A percentile compares a stretch with the other conserved stretches of the same genome.
Conservation (phyloP, 2,797 vertebrate genomes). For the Pangasius macronema region DNA sequence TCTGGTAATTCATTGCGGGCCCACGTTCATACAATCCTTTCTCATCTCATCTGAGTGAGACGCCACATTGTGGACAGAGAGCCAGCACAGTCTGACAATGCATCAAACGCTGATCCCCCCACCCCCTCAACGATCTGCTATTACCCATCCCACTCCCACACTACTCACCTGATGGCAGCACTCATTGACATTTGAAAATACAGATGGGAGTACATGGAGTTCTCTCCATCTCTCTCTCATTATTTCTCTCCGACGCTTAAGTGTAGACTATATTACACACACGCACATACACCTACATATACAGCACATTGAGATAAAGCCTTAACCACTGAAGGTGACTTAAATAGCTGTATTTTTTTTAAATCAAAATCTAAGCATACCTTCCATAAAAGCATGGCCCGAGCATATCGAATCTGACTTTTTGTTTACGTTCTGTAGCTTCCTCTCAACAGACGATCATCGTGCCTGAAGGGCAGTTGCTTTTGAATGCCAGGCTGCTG, state of each 20-base stretch:
- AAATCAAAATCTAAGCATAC: constrained; percentile 17
- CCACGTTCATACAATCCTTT: constrained; percentile 45
- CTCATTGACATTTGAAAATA: constrained; percentile 55
- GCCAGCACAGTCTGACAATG: constrained; percentile 23
- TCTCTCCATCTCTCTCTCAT: constrained; percentile 9
- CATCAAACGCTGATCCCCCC: constrained; percentile 36
- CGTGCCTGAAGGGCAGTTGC: constrained; percentile 49
- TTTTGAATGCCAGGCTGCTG: constrained; percentile 44
- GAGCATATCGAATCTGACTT: constrained; percentile 31
- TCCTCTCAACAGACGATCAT: constrained; percentile 46
- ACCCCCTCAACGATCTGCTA: constrained; percentile 34
- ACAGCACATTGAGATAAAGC: constrained; percentile 24
- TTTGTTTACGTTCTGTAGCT: constrained; percentile 51
- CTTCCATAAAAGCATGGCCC: constrained; percentile 40
- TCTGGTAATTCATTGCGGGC: constrained; percentile 42
- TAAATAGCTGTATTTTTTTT: constrained; percentile 26
- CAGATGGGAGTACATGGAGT: constrained; percentile 33
- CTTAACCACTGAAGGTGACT: constrained; percentile 32
- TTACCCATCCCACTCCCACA: constrained; percentile 42
- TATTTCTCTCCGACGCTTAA: constrained; percentile 1
- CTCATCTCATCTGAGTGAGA: constrained; percentile 47
- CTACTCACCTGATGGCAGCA: constrained; percentile 40
- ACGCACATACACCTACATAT: constrained; percentile 6
- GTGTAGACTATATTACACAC: neutral
- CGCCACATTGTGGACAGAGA: constrained; percentile 43